Evolutionary conservation across 2,888 invertebrate genomes (phyloP).

Genomic region (Baronia brevicornis): DNA sequence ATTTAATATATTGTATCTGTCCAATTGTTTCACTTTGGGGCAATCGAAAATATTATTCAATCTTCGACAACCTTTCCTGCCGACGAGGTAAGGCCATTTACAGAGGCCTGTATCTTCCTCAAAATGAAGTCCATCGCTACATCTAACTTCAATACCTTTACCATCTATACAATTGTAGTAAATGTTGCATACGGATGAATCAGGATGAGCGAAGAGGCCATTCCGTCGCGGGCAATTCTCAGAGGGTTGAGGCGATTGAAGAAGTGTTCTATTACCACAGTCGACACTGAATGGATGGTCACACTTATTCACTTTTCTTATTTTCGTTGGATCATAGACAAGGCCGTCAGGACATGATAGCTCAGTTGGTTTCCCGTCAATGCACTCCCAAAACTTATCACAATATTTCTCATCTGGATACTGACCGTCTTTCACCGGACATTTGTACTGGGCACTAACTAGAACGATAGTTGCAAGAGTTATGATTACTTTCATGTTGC

Average conservation of each 20-base stretch:
- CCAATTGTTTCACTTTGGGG: neutral
- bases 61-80: neutral
- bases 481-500: neutral
- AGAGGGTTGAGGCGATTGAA: slow-evolving; percentile 1
- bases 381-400: slow-evolving; percentile 88
- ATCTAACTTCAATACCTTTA: neutral
- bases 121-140: neutral
- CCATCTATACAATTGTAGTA: slow-evolving; percentile 4
- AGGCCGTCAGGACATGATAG: slow-evolving; percentile 90
- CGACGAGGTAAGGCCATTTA: neutral
- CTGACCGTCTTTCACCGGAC: slow-evolving; percentile 85
- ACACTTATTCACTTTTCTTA: slow-evolving; percentile 90
- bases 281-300: slow-evolving; percentile 93
- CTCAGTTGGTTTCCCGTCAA: slow-evolving; percentile 80
- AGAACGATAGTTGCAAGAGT: neutral
- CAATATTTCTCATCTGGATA: slow-evolving; percentile 87
- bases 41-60: neutral
- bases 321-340: slow-evolving; percentile 85
- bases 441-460: slow-evolving; percentile 76
- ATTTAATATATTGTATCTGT: neutral
- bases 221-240: slow-evolving; percentile 1
- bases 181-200: slow-evolving; percentile 2
- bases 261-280: slow-evolving; percentile 82
- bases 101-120: neutral
- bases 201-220: slow-evolving; percentile 2